Evolutionary conservation across 2,797 vertebrate species (phyloP), one percentile per base, ranked within the genome.

Genomic region (Tokudaia tokunoshimensis): DNA sequence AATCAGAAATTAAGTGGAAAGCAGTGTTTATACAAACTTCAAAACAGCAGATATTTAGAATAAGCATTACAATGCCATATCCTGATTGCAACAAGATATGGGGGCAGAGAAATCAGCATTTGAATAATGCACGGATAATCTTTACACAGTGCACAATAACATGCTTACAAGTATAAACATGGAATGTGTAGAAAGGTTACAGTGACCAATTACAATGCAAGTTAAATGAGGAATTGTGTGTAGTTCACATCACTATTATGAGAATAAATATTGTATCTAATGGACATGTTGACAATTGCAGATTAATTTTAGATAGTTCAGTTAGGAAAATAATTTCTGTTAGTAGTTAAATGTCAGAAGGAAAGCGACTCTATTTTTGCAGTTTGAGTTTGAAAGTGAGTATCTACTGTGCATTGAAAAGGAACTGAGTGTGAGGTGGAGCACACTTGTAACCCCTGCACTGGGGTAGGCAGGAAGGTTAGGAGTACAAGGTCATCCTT

Each of bases 381-480:
- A 91, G 88, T 92, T 97, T 80, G 81, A 89, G 94, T 89, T 97
- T 83, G 85, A 96, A 92, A 87, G 83, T 93, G 41, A 97, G 84
- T 94, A 85, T 72, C 82, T 52, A n/a, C 29, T 88, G 37, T 90
- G 17, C 50, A 37, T 91, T 78, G 74, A 89, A 74, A 72, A 89
- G 37, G 87, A 44, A 79, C 5, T 57, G 47, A 55, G 50, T 74
- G 22, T 41, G 26, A 20, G 37, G 15, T 87, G 65, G 50, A 41
- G 3, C n/a, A 57, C 0, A 2, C 67, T 9, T 7, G 6, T 17
- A 55, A 74, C 31, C 17, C 67, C n/a, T 41, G 85, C n/a, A 12
- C n/a, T 88, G n/a, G 15, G 15, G 15, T 22, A 41, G 4, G n/a
- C 24, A 29, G 52, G 8, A 75, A 34, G 65, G 34, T 52, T n/a